Base-by-base conservation (phyloP, 2,797 vertebrate species). In the Percopsis omiscomaycus region DNA sequence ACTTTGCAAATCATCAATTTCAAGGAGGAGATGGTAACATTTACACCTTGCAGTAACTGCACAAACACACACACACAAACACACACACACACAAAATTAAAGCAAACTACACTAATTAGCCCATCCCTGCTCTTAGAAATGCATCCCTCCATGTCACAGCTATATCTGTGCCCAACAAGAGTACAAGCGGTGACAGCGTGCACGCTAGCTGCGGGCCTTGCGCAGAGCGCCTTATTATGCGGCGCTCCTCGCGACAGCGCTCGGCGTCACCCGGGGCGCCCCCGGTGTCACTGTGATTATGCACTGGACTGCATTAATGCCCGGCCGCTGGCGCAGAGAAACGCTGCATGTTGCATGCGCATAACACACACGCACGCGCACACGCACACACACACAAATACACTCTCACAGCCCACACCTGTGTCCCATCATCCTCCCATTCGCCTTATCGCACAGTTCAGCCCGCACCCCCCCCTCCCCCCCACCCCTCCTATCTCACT, bases 261-360 rank as follows among this genome's bases (percentile, higher is more conserved):
- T 79, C 57, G n/a, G 68, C 75, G 74, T 82, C 73, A 83, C 84
- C 84, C 74, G 54, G 57, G 75, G 84, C 22, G 84, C 5, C 69
- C 69, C 0, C 42, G 58, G 63, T 81, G 87, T 84, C 81, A 79
- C 73, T 73, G 83, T 78, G 86, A 87, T 84, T 82, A 82, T 69
- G 76, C 83, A 76, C 75, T 27, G 44, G 16, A 59, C 63, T 4
- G 56, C 60, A 68, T 84, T 74, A 77, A 78, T 58, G 61, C 55
- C 0, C 49, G 63, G 74, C 75, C 57, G 55, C 64, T 50, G 51
- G 73, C 42, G 66, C 61, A 67, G 75, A 37, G 63, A 79, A 67
- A 71, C 78, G 78, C 64, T 14, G 29, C 77, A 64, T 56, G 59
- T 53, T 55, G 37, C 37, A 9, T 42, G 6, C 0, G 1, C 37